Base-by-base conservation (phyloP, 2,797 vertebrate genomes). In the Clarias pachynema region DNA sequence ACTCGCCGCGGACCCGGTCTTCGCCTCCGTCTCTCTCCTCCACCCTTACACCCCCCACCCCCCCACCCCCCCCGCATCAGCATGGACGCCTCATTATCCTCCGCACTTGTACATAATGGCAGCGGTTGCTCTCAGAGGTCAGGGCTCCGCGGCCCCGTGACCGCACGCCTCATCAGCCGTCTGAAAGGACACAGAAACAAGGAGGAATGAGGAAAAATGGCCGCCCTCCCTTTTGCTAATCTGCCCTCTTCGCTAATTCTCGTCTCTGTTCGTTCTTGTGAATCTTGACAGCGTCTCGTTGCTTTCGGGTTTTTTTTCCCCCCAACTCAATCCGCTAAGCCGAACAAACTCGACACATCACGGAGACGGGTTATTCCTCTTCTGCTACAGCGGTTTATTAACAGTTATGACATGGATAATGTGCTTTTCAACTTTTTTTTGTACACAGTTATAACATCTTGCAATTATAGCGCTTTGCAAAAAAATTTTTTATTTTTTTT, bases 21-120 rank as follows among this genome's bases (percentile, higher is more conserved):
- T 72, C 85, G 79, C 60, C 85, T 60, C 86, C 89, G 84, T 77
- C 92, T 92, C 91, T 91, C 93, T 94, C 92, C 92, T 91, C 90
- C 92, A 92, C 88, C 90, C 91, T 87, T 82, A 31, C 31, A 2
- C 31, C 63, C 92, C 87, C 75, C 57, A 8, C 65, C 83, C 88
- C 88, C 82, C 91, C 83, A 56, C 15, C 70, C 81, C 88, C 88
- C 81, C 91, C 83, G 93, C 95, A 96, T 95, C 95, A 95, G 94
- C 94, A 95, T 95, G 93, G 94, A 95, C 93, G 94, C 95, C 95
- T 96, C 96, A 96, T 96, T 96, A 96, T 95, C 93, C 60, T 92
- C 91, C 90, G 90, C 93, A 93, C 94, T 95, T 95, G 95, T 96
- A 95, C 94, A 94, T 96, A 96, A 96, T 96, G 94, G 94, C 93